These are phyloP conservation scores for Stratiomys singularior DNA, from an alignment of 2,888 invertebrate species.

Conservation along the genomic window DNA sequence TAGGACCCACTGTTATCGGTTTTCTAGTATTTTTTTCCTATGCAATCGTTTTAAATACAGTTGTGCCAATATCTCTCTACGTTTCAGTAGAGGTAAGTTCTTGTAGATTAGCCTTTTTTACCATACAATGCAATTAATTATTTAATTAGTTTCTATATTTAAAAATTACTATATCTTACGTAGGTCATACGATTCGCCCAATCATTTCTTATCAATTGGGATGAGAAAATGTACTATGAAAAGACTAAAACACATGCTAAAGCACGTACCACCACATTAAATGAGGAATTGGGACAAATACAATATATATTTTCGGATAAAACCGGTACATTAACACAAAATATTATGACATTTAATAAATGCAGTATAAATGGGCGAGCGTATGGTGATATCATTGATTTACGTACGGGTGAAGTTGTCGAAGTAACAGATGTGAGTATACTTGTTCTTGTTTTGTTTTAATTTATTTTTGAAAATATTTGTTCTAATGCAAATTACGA, in stretches of 20 bases:
- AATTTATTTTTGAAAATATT: too few species aligned
- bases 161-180: too few species aligned
- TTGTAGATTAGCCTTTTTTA: too few species aligned
- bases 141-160: too few species aligned
- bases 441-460: background rate
- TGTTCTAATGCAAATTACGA: too few species aligned
- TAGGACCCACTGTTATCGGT: conserved; percentile 92
- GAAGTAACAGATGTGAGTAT: conserved; percentile 84
- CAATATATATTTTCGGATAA: conserved; percentile 99
- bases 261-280: conserved; percentile 96
- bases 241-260: conserved; percentile 91
- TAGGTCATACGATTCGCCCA: conserved; percentile 97
- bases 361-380: conserved; percentile 92
- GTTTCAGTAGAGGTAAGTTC: conserved; percentile 89
- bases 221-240: conserved; percentile 96
- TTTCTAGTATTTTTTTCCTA: conserved; percentile 98
- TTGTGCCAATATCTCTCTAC: conserved; percentile 99
- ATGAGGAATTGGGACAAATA: conserved; percentile 98
- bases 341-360: conserved; percentile 99
- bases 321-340: conserved; percentile 98
- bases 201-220: conserved; percentile 99
- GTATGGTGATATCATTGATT: conserved; percentile 92
- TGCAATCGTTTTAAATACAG: conserved; percentile 98
- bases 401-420: conserved; percentile 85
- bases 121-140: too few species aligned